Conservation (phyloP, 2,797 vertebrate species). For the Peromyscus aztecus region DNA sequence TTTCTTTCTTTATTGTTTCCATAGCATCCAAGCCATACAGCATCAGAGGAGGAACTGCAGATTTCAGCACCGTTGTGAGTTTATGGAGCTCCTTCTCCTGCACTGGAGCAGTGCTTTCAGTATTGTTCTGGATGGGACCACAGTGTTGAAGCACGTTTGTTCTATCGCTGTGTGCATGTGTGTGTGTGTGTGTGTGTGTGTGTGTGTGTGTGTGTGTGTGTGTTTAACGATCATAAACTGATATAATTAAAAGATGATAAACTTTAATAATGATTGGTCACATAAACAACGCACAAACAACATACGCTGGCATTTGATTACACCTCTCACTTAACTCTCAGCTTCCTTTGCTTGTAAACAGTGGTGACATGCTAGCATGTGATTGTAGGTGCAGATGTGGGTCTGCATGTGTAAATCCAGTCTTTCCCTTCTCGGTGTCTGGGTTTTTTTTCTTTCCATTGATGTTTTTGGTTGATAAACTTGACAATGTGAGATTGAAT, state of each 20-base stretch:
- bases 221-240: conserved; percentile 80
- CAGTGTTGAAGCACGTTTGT: conserved; percentile 59
- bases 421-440: conserved; percentile 8
- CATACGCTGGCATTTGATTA: conserved; percentile 88
- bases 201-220: background rate
- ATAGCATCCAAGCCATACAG: conserved; percentile 81
- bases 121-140: conserved; percentile 65
- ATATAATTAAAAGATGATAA: conserved; percentile 87
- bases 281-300: conserved; percentile 89
- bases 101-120: conserved; percentile 70
- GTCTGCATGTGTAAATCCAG: conserved; percentile 43
- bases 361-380: conserved; percentile 73
- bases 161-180: background rate
- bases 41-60: conserved; percentile 74
- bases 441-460: background rate
- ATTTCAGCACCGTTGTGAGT: conserved; percentile 67
- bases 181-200: background rate
- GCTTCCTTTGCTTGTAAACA: conserved; percentile 87
- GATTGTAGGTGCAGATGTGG: conserved; percentile 39
- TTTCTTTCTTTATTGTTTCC: conserved; percentile 73
- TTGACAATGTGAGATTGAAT: conserved; percentile 21
- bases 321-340: conserved; percentile 88
- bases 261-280: conserved; percentile 89
- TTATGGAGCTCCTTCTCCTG: conserved; percentile 76
- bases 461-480: conserved; percentile 63